A percentile compares a stretch with the other conserved stretches of the same genome.
These are phyloP conservation scores for Mus spretus DNA, from an alignment of 2,797 vertebrate genomes.

Conservation along the genomic window DNA sequence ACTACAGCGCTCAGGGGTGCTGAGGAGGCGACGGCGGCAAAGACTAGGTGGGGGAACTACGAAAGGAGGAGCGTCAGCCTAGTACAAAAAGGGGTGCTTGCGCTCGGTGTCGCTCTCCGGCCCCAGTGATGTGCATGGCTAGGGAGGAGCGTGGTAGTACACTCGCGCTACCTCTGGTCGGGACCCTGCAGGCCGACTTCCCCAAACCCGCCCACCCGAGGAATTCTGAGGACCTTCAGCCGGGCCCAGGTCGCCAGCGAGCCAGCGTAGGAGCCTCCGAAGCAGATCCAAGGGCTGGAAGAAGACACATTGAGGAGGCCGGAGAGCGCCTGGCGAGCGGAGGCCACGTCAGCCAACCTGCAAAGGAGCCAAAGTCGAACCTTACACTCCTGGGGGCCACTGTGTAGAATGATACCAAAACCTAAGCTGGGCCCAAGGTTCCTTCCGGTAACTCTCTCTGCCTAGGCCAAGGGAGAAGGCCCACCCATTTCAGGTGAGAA, in stretches of 20 bases:
- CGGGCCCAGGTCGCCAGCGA: slow-evolving; percentile 93
- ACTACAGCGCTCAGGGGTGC: slow-evolving; percentile 92
- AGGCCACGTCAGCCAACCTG: slow-evolving; percentile 79
- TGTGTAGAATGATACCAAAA: neutral
- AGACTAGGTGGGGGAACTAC: slow-evolving; percentile 93
- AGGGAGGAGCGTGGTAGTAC: neutral
- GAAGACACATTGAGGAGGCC: slow-evolving; percentile 89
- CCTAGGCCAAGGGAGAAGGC: neutral
- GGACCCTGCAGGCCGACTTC: neutral
- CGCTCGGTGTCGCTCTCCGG: too few species aligned
- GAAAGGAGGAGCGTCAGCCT: neutral
- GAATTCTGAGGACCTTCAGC: slow-evolving; percentile 87
- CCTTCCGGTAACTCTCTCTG: neutral
- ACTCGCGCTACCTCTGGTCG: neutral
- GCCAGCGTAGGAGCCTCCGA: slow-evolving; percentile 94
- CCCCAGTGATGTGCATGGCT: neutral
- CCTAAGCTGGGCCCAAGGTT: neutral
- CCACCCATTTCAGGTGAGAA: neutral
- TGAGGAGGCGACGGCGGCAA: slow-evolving; percentile 93
- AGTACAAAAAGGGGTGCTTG: neutral
- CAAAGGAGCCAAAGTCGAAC: neutral
- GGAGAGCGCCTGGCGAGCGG: slow-evolving; percentile 90
- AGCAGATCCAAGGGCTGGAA: slow-evolving; percentile 93
- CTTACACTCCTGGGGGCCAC: neutral
- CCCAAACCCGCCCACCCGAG: neutral